Conservation (phyloP, 2,113 vertebrate species). For the Corvus moneduloides region DNA sequence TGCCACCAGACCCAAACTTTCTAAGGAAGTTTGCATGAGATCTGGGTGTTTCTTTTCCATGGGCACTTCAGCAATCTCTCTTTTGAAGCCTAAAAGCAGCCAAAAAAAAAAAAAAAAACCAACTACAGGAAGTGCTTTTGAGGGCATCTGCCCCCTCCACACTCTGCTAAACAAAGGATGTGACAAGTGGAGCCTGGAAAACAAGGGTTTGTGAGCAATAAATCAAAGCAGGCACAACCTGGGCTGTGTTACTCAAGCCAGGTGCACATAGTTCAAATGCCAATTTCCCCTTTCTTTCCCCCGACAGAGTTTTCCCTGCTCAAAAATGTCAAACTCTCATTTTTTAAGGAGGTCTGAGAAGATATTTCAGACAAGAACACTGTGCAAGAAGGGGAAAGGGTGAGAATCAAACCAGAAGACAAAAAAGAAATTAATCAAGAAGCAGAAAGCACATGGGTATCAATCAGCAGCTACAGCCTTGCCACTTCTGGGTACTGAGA, state of each 20-base stretch:
- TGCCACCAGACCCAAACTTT: not conserved
- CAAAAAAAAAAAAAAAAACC: not conserved
- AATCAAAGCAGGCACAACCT: not conserved
- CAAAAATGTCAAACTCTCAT: not conserved
- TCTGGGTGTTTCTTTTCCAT: not conserved
- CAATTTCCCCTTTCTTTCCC: not conserved
- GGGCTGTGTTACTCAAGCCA: not conserved
- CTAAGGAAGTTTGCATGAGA: not conserved
- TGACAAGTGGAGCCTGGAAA: not conserved
- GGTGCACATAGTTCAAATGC: not conserved
- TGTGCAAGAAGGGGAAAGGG: not conserved
- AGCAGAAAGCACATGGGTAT: fast-evolving
- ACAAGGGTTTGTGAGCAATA: not conserved
- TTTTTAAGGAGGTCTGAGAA: not conserved
- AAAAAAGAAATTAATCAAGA: not conserved
- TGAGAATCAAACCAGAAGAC: not conserved
- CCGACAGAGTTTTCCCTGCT: fast-evolving
- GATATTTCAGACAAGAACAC: not conserved
- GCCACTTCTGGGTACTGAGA: not conserved
- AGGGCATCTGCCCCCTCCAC: not conserved
- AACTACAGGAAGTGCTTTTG: not conserved
- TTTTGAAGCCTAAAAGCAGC: not conserved
- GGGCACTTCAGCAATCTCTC: not conserved
- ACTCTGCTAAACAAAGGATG: not conserved
- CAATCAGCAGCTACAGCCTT: not conserved